Percentiles rank a stretch among this genome's conserved stretches.
Conservation (phyloP, 37 sponge, comb jelly and placozoan genomes). For the Aplysina aerophoba region DNA sequence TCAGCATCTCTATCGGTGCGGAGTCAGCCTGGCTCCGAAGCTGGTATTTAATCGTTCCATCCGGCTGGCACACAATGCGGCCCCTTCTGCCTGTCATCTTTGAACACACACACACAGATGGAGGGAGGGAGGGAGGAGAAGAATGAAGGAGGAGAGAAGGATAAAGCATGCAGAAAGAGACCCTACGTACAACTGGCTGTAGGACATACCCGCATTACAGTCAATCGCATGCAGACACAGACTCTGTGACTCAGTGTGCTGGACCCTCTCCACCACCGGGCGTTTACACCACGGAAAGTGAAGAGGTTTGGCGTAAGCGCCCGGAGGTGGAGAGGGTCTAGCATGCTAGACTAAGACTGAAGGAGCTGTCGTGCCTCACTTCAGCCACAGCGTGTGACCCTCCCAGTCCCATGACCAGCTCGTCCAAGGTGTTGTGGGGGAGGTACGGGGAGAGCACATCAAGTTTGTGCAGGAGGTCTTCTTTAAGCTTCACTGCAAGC, state of each 20-base stretch:
- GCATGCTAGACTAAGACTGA: too few species aligned
- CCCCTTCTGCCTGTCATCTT: constrained; percentile 97
- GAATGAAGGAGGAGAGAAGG: too few species aligned
- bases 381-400: constrained; percentile 79
- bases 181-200: too few species aligned
- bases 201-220: too few species aligned
- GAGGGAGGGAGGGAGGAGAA: too few species aligned
- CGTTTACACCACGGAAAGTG: too few species aligned
- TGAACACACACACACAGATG: background rate
- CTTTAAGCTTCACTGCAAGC: constrained; percentile 66
- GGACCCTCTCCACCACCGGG: too few species aligned
- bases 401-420: constrained; percentile 87
- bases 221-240: too few species aligned
- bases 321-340: too few species aligned
- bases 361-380: constrained; percentile 8
- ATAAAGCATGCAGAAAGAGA: too few species aligned
- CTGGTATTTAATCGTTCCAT: constrained; percentile 89
- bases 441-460: constrained; percentile 75
- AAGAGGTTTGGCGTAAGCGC: too few species aligned
- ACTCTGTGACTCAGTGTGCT: too few species aligned
- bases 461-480: constrained; percentile 74
- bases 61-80: constrained; percentile 70
- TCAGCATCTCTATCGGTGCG: constrained; percentile 82
- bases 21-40: constrained; percentile 71
- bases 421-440: constrained; percentile 92